Percentiles rank a stretch among this genome's conserved stretches.
Conservation (phyloP, 2,888 invertebrate species). For the Odontomyia ornata region DNA sequence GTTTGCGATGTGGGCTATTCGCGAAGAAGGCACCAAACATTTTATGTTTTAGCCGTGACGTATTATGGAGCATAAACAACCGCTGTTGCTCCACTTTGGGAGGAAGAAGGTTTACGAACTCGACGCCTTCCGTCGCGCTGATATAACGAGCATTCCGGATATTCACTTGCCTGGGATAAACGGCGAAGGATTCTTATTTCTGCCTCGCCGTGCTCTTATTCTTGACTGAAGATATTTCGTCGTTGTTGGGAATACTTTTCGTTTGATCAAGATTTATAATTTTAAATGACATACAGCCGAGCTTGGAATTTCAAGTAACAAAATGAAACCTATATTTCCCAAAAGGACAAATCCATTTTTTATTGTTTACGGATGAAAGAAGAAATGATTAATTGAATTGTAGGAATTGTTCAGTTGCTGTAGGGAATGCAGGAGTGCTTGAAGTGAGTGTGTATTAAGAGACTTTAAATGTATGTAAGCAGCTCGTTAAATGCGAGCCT, state of each 20-base stretch:
- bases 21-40: slow-evolving; percentile 1
- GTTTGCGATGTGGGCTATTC: slow-evolving; percentile 3
- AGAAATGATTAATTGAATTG: slow-evolving; percentile 42
- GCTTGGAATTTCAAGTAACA: slow-evolving; percentile 32
- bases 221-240: neutral
- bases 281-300: slow-evolving; percentile 38
- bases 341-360: slow-evolving; percentile 35
- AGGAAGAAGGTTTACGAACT: neutral
- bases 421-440: no score
- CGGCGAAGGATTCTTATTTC: neutral
- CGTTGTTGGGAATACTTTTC: slow-evolving; percentile 8
- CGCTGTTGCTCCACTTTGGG: slow-evolving; percentile 12
- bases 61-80: slow-evolving; percentile 6
- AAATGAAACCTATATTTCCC: slow-evolving; percentile 22
- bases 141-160: slow-evolving; percentile 5
- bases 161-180: slow-evolving; percentile 16
- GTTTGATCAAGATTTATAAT: slow-evolving; percentile 41
- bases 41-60: slow-evolving; percentile 34
- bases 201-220: neutral
- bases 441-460: no score
- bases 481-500: no score
- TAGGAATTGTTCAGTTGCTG: slow-evolving; percentile 6
- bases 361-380: slow-evolving; percentile 20
- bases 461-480: no score
- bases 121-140: neutral